These are phyloP conservation scores for Alectura lathami DNA, from an alignment of 2,113 vertebrate genomes.

Conservation along the genomic window DNA sequence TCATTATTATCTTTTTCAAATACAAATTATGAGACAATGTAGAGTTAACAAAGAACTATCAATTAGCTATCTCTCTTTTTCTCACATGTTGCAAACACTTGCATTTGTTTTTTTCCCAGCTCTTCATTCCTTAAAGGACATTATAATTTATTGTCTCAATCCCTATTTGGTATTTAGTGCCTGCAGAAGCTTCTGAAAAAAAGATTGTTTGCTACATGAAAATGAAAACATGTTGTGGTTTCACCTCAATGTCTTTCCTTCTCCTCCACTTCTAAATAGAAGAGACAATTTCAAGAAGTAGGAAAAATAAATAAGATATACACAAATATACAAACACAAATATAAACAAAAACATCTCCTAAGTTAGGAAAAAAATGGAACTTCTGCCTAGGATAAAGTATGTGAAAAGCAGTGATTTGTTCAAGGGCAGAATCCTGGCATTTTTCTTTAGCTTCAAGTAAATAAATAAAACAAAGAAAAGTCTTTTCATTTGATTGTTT, in stretches of 20 bases:
- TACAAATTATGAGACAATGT: neutral
- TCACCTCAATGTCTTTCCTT: slow-evolving; percentile 53
- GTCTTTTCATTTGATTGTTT: slow-evolving; percentile 67
- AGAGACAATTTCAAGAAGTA: slow-evolving; percentile 31
- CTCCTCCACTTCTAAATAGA: slow-evolving; percentile 19
- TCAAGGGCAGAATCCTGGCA: slow-evolving; percentile 51
- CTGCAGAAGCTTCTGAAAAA: slow-evolving; percentile 54
- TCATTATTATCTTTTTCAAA: neutral
- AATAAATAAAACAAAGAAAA: slow-evolving; percentile 66
- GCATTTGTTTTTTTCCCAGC: slow-evolving; percentile 29
- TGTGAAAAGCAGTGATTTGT: slow-evolving; percentile 49
- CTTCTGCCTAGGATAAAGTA: slow-evolving; percentile 23
- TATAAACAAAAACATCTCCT: slow-evolving; percentile 2
- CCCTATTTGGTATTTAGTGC: slow-evolving; percentile 44
- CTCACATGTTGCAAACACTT: slow-evolving; percentile 30
- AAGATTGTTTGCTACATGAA: slow-evolving; percentile 48
- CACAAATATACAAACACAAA: slow-evolving; percentile 28
- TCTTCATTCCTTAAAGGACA: slow-evolving; percentile 25
- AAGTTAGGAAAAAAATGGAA: slow-evolving; percentile 31
- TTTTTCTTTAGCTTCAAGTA: slow-evolving; percentile 63
- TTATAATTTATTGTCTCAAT: slow-evolving; percentile 51
- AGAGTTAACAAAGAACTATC: slow-evolving; percentile 27
- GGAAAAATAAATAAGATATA: slow-evolving; percentile 23
- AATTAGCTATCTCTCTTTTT: neutral
- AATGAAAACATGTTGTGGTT: slow-evolving; percentile 55